These are phyloP conservation scores for Gasteruption jaculator DNA, from an alignment of 2,888 invertebrate genomes.

Conservation along the genomic window DNA sequence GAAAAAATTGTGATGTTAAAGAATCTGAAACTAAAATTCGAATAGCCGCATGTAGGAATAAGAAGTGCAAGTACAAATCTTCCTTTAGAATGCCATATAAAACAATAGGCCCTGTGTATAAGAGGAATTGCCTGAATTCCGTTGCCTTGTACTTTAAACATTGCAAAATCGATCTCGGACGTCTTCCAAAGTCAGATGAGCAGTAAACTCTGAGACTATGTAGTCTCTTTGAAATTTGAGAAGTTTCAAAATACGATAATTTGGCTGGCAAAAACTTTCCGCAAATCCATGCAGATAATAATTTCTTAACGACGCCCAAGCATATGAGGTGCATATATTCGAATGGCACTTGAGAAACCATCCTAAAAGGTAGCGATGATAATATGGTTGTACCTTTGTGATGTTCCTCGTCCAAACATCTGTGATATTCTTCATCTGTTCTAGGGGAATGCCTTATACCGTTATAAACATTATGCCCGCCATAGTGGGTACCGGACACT, in stretches of 20 bases:
- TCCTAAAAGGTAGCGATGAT: slow-evolving; percentile 16
- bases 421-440: slow-evolving; percentile 22
- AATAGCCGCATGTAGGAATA: slow-evolving; percentile 25
- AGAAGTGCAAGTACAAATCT: slow-evolving; percentile 25
- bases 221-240: slow-evolving; percentile 18
- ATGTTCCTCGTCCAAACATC: slow-evolving; percentile 16
- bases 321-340: slow-evolving; percentile 24
- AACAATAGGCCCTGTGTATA: slow-evolving; percentile 30
- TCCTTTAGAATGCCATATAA: slow-evolving; percentile 23
- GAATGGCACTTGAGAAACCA: slow-evolving; percentile 21
- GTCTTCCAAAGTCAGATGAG: slow-evolving; percentile 30
- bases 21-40: slow-evolving; percentile 18
- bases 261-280: slow-evolving; percentile 15
- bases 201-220: slow-evolving; percentile 15
- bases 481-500: slow-evolving; percentile 17
- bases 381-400: slow-evolving; percentile 16
- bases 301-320: slow-evolving; percentile 20
- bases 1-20: slow-evolving; percentile 6
- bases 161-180: slow-evolving; percentile 21
- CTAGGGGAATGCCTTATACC: slow-evolving; percentile 16
- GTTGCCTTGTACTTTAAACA: slow-evolving; percentile 28
- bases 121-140: slow-evolving; percentile 29
- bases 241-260: slow-evolving; percentile 12
- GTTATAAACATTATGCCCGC: slow-evolving; percentile 18
- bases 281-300: slow-evolving; percentile 14